Base-by-base conservation (phyloP, 2,797 vertebrate genomes). In the Silurus lanzhouensis region DNA sequence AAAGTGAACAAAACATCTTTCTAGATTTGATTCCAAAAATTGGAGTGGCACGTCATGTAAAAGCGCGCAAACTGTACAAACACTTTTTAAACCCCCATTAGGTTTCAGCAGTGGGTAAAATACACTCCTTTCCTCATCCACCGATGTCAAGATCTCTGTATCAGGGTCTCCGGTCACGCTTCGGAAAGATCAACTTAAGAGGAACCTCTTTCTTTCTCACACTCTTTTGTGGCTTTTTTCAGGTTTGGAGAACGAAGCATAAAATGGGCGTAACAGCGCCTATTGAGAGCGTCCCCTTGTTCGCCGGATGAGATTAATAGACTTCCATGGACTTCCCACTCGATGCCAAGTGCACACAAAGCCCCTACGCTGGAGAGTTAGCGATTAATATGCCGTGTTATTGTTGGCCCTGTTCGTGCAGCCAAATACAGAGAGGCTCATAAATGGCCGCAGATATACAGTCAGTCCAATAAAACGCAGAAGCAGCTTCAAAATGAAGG, bases 291-390 rank as follows among this genome's bases (percentile, higher is more conserved):
- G 83, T 84, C 86, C 84, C 86, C 88, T 67, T 48, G 79, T 93
- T 89, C 88, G 63, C 27, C 83, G 58, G 84, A 86, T 25, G 87
- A 89, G 87, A 89, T 87, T 92, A 92, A 92, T 90, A 89, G 48
- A 52, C 48, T 52, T 52, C 48, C 48, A 10, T 52, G 48, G 87
- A 91, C 91, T 87, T 87, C 85, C 86, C 87, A 81, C 58, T 82
- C 84, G 75, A 89, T 86, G 90, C 91, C 91, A 93, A 93, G 91
- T 14, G 55, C 88, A 90, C 91, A 91, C 90, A 93, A 88, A 92
- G 85, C 72, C 80, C 27, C 77, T 72, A 84, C 87, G 85, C 84
- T 78, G 88, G 82, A 80, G 84, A 88, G 87, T 87, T 79, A 90
- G 89, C 89, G 88, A 79, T 94, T 93, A 89, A 92, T 88, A 88